Evolutionary conservation across 2,797 vertebrate genomes (phyloP), one percentile per base, ranked within the genome.

Genomic region (Pseudochromis fuscus): DNA sequence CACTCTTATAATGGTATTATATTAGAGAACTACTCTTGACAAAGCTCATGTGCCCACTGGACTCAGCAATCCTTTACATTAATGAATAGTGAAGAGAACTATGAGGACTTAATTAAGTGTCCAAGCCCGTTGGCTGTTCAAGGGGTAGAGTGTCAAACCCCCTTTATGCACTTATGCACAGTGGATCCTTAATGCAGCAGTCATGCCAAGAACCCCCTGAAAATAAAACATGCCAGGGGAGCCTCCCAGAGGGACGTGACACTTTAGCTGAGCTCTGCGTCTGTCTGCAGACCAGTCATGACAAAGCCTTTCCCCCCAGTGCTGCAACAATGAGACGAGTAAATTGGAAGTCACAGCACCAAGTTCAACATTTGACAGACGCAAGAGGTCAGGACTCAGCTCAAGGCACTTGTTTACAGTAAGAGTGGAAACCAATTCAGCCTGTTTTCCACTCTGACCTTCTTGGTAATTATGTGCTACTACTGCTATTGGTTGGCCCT

Each of bases 31-130:
- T 56, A 59, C 46, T 51, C 35, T 59, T 58, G 67, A 72, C 66
- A 72, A 62, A 72, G 51, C 78, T 67, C 62, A 72, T 75, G 50
- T 31, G 7, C 61, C 67, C 48, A 63, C 28, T 69, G 9, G 31
- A 62, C 50, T 77, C 46, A 7, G 69, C 59, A 61, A 79, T 75
- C 44, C 50, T 69, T 83, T 75, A 86, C 77, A 78, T 87, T 75
- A 87, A 90, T 87, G 69, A 77, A 67, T 75, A 86, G 65, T 86
- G 84, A 91, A 63, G 50, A 67, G 72, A 88, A 74, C 76, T 89
- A 81, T 86, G 82, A 91, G 72, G 80, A 90, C 75, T 79, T 89
- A 89, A 91, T 91, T 90, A 90, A 88, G 83, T 84, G 83, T 85
- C 86, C 76, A 75, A 70, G 85, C 89, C 82, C 21, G n/a, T 56